These are phyloP conservation scores for Uloborus plumipes DNA, from an alignment of 2,888 invertebrate species.

Conservation along the genomic window DNA sequence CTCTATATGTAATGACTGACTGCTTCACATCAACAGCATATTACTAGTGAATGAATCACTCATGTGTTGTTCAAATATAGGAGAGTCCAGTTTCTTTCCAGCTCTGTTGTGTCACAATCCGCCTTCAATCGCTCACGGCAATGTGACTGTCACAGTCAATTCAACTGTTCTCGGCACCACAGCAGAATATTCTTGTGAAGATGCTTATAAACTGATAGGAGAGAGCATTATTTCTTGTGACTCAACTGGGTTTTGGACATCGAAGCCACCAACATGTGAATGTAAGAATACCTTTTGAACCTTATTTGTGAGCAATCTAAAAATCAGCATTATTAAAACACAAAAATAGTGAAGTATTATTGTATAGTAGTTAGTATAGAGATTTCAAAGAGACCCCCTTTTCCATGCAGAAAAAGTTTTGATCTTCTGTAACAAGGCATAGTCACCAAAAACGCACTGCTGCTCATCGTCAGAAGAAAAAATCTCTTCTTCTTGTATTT, in stretches of 20 bases:
- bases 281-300: slow-evolving; percentile 72
- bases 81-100: slow-evolving; percentile 23
- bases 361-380: not conserved
- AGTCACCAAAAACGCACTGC: too few relatives aligned
- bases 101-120: slow-evolving; percentile 82
- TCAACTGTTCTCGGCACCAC: slow-evolving; percentile 77
- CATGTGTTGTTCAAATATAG: too few relatives aligned
- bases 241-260: slow-evolving; percentile 84
- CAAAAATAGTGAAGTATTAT: not conserved
- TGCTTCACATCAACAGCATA: too few relatives aligned
- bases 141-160: slow-evolving; percentile 67
- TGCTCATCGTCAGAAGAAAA: too few relatives aligned
- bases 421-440: too few relatives aligned
- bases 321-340: not conserved
- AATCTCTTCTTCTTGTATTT: too few relatives aligned
- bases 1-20: too few relatives aligned
- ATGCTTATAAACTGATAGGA: slow-evolving; percentile 81
- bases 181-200: slow-evolving; percentile 81
- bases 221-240: slow-evolving; percentile 79
- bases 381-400: too few relatives aligned
- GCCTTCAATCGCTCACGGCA: slow-evolving; percentile 77
- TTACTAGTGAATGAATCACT: too few relatives aligned
- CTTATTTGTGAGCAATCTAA: not conserved
- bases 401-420: too few relatives aligned
- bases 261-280: slow-evolving; percentile 81